These are phyloP conservation scores for Griposia aprilina DNA, from an alignment of 2,888 invertebrate genomes.

Conservation along the genomic window DNA sequence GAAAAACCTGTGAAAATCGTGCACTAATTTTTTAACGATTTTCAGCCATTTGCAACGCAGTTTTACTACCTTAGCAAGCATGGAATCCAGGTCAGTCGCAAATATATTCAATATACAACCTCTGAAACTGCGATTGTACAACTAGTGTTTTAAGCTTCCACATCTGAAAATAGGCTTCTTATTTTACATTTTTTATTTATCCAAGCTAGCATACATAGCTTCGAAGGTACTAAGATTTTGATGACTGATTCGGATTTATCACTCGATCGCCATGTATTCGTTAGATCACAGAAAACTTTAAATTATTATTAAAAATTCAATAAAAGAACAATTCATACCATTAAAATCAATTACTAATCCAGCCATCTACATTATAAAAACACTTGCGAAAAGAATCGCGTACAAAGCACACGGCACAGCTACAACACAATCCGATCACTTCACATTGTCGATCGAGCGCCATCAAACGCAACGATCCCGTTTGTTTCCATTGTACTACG, in stretches of 20 bases:
- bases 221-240: neutral
- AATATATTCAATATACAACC: neutral
- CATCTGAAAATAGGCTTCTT: neutral
- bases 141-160: neutral
- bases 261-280: no score
- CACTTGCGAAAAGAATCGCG: constrained; percentile 36
- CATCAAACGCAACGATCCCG: constrained; percentile 74
- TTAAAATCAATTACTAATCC: constrained; percentile 48
- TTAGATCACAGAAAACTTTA: neutral
- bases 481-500: constrained; percentile 76
- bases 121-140: neutral
- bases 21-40: neutral
- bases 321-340: constrained; percentile 51
- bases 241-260: neutral
- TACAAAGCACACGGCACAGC: constrained; percentile 52
- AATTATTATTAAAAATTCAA: neutral
- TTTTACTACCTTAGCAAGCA: neutral
- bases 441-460: constrained; percentile 77
- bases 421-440: constrained; percentile 71
- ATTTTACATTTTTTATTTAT: no score
- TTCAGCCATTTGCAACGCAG: neutral
- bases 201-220: neutral
- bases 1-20: neutral
- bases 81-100: constrained; percentile 4
- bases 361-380: constrained; percentile 57